Evolutionary conservation across 2,888 invertebrate genomes (phyloP), one percentile per base, ranked within the genome.

Genomic region (Folsomia candida): DNA sequence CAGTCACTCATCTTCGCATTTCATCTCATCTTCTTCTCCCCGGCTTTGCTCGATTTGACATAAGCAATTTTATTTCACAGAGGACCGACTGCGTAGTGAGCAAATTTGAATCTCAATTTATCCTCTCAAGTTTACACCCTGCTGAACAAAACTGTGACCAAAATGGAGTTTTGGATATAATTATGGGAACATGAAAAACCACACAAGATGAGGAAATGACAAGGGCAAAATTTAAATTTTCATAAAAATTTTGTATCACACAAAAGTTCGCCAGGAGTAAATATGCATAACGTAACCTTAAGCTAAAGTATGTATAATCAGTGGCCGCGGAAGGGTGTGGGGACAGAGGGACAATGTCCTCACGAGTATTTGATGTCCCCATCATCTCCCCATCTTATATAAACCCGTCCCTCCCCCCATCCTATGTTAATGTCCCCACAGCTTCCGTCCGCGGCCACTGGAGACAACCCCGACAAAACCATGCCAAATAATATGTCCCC

Each of bases 171-270:
- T 54, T 4, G 54, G n/a, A 54, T 54, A 20, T 54, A 54, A 54
- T 54, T 54, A 54, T 54, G 54, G 54, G 54, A 54, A 70, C 70
- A 68, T 64, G 67, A 70, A 70, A 73, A 73, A 70, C 73, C 73
- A 73, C 73, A 73, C 67, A 70, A 66, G 27, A 20, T 20, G 28
- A 62, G 29, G 62, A 62, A 57, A 73, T 37, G 60, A 67, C 4
- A 59, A 57, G 27, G 57, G n/a, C 51, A 51, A 73, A 66, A 69
- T 66, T 2, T 61, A 37, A 37, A 37, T 37, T 37, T 37, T 37
- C 14, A 37, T 37, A 4, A 37, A 37, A 4, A 9, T 37, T n/a
- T n/a, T n/a, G n/a, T n/a, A n/a, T n/a, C n/a, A n/a, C n/a, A n/a
- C n/a, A n/a, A n/a, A n/a, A n/a, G n/a, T n/a, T n/a, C n/a, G n/a